phyloP scores from a whole-genome alignment of 2,113 vertebrate species.

The Amblyornis subalaris region DNA sequence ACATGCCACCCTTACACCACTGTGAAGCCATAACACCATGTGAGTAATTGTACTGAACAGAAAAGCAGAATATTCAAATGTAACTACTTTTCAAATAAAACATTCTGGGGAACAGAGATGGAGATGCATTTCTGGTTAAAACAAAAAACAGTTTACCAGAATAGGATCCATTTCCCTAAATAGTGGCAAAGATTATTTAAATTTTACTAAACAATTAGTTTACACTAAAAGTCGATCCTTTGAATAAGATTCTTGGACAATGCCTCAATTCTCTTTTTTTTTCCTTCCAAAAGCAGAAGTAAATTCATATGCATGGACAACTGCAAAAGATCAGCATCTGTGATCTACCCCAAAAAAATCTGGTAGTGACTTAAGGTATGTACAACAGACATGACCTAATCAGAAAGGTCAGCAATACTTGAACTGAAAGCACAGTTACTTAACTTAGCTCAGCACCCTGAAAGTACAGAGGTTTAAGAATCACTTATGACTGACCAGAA shows the following conservation, averaged over 20 bases:
- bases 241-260: neutral
- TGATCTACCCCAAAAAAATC: neutral
- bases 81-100: neutral
- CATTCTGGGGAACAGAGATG: fast-evolving
- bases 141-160: neutral
- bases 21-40: neutral
- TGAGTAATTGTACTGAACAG: neutral
- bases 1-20: neutral
- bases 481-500: neutral
- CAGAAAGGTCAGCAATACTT: neutral
- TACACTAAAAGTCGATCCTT: neutral
- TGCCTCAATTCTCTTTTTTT: neutral
- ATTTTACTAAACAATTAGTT: neutral
- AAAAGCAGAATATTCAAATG: neutral
- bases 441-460: neutral
- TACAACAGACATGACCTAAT: neutral
- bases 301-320: neutral
- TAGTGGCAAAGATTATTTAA: neutral
- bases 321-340: neutral
- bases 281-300: neutral
- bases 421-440: neutral
- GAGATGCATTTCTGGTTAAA: neutral
- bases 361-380: neutral
- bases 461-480: neutral
- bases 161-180: neutral